Evolutionary conservation across 2,888 invertebrate genomes (phyloP), one percentile per base, ranked within the genome.

Genomic region (Stegana nigrithorax): DNA sequence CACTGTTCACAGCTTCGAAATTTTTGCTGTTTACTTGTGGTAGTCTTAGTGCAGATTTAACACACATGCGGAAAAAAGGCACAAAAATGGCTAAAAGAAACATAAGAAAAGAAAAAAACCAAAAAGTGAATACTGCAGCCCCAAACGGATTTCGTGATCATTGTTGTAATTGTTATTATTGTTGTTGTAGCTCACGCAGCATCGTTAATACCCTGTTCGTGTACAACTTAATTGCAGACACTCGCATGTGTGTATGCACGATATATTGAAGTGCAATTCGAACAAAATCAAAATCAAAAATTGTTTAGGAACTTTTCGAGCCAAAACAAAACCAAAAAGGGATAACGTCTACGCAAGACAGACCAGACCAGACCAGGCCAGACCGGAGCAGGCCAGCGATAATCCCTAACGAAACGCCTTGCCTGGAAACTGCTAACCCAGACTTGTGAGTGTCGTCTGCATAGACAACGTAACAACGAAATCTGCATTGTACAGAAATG

Each of bases 131-230:
- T n/a, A n/a, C 47, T 25, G 53, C 21, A 64, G 68, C 67, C 69
- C 25, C 76, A 74, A 73, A 73, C 75, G 75, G 78, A 69, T 70
- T 71, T 70, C 71, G 60, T 67, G 71, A 64, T 56, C 67, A 58
- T 63, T 62, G 62, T 56, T 36, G 61, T 75, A n/a, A n/a, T n/a
- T n/a, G n/a, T n/a, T n/a, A n/a, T n/a, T 64, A 68, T 73, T 73
- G 73, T 73, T 77, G 72, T 73, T 68, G 51, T 14, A 27, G 51
- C 73, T 78, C 39, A 39, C 39, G 39, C 39, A 39, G 25, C 7
- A 75, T 74, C 78, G 69, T 66, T 78, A 78, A 76, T 76, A 74
- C 72, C 76, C 68, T 76, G 72, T 76, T 76, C 75, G 75, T 76
- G 75, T 70, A 44, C 71, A 73, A 73, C 73, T 70, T 78, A 78